These are phyloP conservation scores for Flexamia atlantica DNA, from an alignment of 2,888 invertebrate genomes.

Conservation along the genomic window DNA sequence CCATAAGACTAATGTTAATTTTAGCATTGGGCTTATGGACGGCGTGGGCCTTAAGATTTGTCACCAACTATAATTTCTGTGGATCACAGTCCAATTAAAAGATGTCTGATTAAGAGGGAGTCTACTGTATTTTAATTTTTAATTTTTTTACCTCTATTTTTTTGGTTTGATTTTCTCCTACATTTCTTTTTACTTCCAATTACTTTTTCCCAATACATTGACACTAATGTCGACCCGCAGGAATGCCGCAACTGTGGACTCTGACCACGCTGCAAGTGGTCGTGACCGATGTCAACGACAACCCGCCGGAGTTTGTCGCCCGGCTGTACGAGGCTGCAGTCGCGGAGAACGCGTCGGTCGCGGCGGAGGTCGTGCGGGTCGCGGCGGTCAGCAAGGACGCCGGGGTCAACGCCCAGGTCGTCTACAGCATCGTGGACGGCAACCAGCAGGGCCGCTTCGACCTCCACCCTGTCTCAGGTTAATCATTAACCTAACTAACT, in stretches of 20 bases:
- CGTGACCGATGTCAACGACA: conserved; percentile 96
- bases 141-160: no score
- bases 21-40: no score
- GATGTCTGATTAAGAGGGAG: no score
- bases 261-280: conserved; percentile 85
- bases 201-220: no score
- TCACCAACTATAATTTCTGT: no score
- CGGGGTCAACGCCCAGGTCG: conserved; percentile 95
- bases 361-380: conserved; percentile 89
- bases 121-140: no score
- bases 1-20: no score
- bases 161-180: no score
- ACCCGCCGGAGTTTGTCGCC: conserved; percentile 93
- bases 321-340: conserved; percentile 88
- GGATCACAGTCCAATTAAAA: no score
- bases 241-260: conserved; percentile 84
- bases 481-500: no score
- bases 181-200: no score
- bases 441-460: conserved; percentile 92
- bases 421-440: conserved; percentile 91
- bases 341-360: conserved; percentile 87
- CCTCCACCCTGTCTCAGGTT: conserved; percentile 46
- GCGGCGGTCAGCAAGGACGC: conserved; percentile 95
- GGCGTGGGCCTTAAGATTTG: no score
- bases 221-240: conserved; percentile 72